Conservation (phyloP, 2,888 invertebrate species). For the Anoplius nigerrimus region DNA sequence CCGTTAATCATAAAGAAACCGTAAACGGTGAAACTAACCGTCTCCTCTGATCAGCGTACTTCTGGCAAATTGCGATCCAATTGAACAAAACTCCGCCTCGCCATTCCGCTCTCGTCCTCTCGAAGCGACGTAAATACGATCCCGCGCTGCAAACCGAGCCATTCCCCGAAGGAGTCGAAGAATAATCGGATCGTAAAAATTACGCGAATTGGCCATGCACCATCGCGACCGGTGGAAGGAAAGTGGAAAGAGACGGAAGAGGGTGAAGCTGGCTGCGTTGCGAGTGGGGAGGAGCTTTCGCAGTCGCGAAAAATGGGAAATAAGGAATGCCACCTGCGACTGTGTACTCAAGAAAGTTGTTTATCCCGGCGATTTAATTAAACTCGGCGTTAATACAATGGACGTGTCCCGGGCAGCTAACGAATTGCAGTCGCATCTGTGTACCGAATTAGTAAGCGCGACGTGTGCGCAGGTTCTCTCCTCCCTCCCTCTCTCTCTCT, state of each 20-base stretch:
- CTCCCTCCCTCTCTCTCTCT: not conserved
- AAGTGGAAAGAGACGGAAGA: not conserved
- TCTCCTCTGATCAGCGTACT: too few species aligned
- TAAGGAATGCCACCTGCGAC: not conserved
- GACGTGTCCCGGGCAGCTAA: conserved; percentile 54
- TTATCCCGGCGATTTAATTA: conserved; percentile 57
- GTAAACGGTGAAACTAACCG: too few species aligned
- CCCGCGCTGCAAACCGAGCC: too few species aligned
- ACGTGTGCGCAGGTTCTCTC: conserved; percentile 3
- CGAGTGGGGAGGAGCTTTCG: not conserved
- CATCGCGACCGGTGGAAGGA: not conserved
- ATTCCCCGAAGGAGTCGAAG: too few species aligned
- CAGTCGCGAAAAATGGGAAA: not conserved
- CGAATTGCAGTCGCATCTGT: conserved; percentile 55
- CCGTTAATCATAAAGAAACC: too few species aligned
- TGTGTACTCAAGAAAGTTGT: conserved; percentile 35
- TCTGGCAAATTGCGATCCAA: too few species aligned
- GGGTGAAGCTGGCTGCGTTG: not conserved
- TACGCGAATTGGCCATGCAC: too few species aligned
- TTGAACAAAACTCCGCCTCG: too few species aligned
- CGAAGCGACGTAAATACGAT: too few species aligned
- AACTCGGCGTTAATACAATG: conserved; percentile 55
- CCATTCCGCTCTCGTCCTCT: too few species aligned
- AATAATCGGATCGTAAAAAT: too few species aligned
- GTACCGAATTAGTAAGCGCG: conserved; percentile 45